A percentile compares a stretch with the other conserved stretches of the same genome.
These are phyloP conservation scores for Thaumatotibia leucotreta DNA, from an alignment of 1,140 invertebrate genomes.

Conservation along the genomic window DNA sequence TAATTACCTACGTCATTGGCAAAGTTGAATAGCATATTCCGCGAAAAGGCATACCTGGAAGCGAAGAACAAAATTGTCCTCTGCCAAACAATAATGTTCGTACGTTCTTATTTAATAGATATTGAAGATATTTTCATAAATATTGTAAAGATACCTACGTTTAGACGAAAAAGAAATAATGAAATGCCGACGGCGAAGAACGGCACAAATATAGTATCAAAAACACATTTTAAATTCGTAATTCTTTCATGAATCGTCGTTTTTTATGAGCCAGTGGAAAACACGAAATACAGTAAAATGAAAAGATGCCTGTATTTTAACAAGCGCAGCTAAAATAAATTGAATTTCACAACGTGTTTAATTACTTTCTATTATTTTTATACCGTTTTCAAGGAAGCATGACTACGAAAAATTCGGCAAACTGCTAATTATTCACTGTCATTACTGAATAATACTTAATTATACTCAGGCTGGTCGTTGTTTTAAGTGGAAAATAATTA, in stretches of 20 bases:
- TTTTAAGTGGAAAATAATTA: not conserved
- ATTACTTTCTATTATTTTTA: not conserved
- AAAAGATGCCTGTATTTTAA: not conserved
- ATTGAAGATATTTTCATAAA: too few relatives aligned
- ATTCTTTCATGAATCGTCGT: not conserved
- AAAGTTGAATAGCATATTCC: too few relatives aligned
- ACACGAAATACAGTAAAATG: not conserved
- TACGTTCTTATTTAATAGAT: too few relatives aligned
- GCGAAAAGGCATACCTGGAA: too few relatives aligned
- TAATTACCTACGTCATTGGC: too few relatives aligned
- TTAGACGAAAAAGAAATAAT: too few relatives aligned
- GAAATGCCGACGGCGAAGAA: too few relatives aligned
- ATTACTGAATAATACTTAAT: not conserved
- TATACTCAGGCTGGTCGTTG: not conserved
- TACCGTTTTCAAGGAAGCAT: not conserved
- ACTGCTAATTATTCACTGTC: not conserved
- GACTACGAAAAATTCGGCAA: not conserved
- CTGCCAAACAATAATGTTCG: too few relatives aligned
- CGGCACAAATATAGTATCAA: too few relatives aligned
- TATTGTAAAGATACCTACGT: too few relatives aligned
- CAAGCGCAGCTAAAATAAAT: not conserved
- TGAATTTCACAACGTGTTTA: not conserved
- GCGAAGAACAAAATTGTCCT: too few relatives aligned
- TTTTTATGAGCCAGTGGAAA: not conserved
- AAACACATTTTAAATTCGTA: not conserved